Percentiles rank a stretch among this genome's conserved stretches.
Conservation (phyloP, 2,113 vertebrate species). For the Tychaedon coryphoeus region DNA sequence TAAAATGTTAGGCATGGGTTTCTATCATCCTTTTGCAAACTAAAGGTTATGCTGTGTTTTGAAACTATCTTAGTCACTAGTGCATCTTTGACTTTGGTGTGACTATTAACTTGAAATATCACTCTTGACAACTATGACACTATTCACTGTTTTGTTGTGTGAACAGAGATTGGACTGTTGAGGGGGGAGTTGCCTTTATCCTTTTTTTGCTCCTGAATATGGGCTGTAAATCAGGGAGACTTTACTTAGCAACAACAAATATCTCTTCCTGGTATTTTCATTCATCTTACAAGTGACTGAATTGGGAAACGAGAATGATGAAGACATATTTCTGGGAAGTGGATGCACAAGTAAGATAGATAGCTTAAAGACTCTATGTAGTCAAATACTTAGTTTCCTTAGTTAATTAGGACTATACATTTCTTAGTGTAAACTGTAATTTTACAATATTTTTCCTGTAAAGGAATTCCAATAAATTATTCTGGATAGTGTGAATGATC, state of each 20-base stretch:
- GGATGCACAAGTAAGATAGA: background rate
- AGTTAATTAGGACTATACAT: background rate
- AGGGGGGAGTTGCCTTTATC: background rate
- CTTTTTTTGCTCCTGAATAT: background rate
- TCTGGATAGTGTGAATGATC: background rate
- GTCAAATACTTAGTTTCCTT: background rate
- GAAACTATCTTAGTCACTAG: background rate
- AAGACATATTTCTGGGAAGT: background rate
- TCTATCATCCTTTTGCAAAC: background rate
- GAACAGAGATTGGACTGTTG: background rate
- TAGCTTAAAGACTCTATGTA: background rate
- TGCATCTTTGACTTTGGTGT: background rate
- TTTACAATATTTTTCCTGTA: background rate
- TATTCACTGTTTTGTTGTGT: background rate
- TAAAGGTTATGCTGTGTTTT: background rate
- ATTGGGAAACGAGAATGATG: constrained; percentile 10
- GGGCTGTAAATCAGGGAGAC: constrained; percentile 28
- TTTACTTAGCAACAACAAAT: constrained; percentile 25
- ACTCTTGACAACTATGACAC: background rate
- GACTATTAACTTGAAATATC: constrained; percentile 20
- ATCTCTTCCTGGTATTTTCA: background rate
- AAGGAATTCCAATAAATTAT: constrained; percentile 21
- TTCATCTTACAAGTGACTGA: background rate
- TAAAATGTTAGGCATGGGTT: background rate
- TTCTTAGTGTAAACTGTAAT: background rate